A percentile compares a stretch with the other conserved stretches of the same genome.
Conservation (phyloP, 2,113 vertebrate genomes). For the Hipposideros armiger region DNA sequence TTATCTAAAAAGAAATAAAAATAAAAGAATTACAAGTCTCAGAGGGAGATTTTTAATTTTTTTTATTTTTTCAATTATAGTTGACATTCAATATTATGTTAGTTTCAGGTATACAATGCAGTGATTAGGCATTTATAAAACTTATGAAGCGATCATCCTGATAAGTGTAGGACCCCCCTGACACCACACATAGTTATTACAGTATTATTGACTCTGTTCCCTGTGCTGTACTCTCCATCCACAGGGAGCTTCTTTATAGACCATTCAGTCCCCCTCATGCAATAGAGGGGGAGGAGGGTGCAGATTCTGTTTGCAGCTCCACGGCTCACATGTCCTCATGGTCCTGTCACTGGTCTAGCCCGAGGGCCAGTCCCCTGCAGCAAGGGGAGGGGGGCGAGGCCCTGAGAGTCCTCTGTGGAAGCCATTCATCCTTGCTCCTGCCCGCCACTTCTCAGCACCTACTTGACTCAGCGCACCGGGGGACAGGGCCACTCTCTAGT, state of each 20-base stretch:
- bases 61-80: not conserved
- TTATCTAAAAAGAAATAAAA: conserved; percentile 81
- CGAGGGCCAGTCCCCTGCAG: not conserved
- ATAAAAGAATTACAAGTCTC: conserved; percentile 67
- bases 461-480: not conserved
- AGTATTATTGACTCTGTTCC: not conserved
- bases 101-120: not conserved
- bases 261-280: not conserved
- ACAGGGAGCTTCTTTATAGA: conserved; percentile 45
- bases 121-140: not conserved
- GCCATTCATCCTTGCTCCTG: not conserved
- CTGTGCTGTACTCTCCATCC: not conserved
- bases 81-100: not conserved
- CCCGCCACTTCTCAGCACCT: not conserved
- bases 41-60: conserved; percentile 36
- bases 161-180: too few species aligned
- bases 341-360: not conserved
- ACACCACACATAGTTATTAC: not conserved
- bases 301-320: not conserved
- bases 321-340: not conserved
- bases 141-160: too few species aligned
- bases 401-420: conserved; percentile 12
- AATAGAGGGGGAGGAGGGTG: not conserved
- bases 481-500: not conserved
- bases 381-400: not conserved